Evolutionary conservation across 2,888 invertebrate genomes (phyloP).

Genomic region (Hoplodrina blanda): DNA sequence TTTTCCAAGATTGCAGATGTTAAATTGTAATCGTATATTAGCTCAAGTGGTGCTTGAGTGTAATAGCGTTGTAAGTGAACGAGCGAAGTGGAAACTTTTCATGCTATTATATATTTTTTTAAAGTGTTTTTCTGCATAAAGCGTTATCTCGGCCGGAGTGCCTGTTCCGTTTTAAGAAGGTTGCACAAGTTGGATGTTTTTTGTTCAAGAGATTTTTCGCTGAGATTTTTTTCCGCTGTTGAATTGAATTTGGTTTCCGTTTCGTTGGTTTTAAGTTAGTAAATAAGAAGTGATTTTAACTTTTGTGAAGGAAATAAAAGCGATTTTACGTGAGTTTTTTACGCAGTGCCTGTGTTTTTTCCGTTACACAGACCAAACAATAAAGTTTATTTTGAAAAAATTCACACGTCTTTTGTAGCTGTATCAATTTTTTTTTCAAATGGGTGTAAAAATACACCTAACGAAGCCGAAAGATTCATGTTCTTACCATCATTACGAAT

Average conservation of each 20-base stretch:
- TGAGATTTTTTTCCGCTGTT: constrained; percentile 22
- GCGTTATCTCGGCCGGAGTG: constrained; percentile 45
- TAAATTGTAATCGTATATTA: constrained; percentile 59
- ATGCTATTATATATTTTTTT: constrained; percentile 47
- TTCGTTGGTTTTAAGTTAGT: constrained; percentile 24
- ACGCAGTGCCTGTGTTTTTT: neutral
- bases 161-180: constrained; percentile 42
- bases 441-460: too few species aligned
- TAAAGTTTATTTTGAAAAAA: too few species aligned
- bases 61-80: constrained; percentile 53
- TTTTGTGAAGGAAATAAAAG: neutral
- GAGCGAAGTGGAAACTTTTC: constrained; percentile 44
- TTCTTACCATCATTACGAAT: too few species aligned
- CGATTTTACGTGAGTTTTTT: neutral
- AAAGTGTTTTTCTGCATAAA: constrained; percentile 55
- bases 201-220: constrained; percentile 28
- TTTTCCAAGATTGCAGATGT: constrained; percentile 43
- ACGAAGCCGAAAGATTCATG: too few species aligned
- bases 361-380: too few species aligned
- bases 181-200: constrained; percentile 28
- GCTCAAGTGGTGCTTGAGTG: constrained; percentile 43
- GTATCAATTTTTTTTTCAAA: too few species aligned
- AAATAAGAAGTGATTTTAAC: constrained; percentile 14
- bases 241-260: constrained; percentile 33
- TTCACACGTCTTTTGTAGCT: too few species aligned